Base-by-base conservation (phyloP, 2,113 vertebrate genomes). In the Gnathonemus echidnorhynchus region DNA sequence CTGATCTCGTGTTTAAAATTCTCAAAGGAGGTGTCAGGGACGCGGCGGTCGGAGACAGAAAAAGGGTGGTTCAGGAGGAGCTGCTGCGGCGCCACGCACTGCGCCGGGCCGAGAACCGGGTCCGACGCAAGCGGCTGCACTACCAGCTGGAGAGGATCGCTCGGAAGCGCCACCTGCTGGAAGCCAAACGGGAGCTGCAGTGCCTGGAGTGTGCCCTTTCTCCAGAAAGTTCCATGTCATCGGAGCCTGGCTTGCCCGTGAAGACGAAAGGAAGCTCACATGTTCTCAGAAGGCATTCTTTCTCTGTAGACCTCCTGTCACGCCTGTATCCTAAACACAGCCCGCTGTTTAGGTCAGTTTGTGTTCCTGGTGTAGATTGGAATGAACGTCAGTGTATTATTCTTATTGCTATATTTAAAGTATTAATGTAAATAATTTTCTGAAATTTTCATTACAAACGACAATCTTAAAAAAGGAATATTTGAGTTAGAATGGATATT, bases 91-190 rank as follows among this genome's bases (percentile, higher is more conserved):
- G 95, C 90, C 95, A 95, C 49, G 93, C 96, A 7, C 91, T 98
- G 52, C 93, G 94, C 90, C 96, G 96, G 21, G 94, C 96, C 0
- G 97, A 97, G 92, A 94, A 92, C 91, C 96, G 94, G 66, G 92
- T 97, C 56, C 91, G 93, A 6, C 91, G 92, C 24, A 99, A 97
- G 91, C 97, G 95, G 89, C 94, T 97, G 70, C 97, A 94, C 10
- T 97, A 96, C 91, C 97, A 97, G 88, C 92, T 98, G 90, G 96
- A 97, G 93, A 96, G 95, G 92, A 97, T 97, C n/a, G 93, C 96
- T 90, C 96, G 96, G 90, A 98, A 98, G 93, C 95, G 95, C 88
- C 97, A 96, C 89, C 93, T 98, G 2, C 87, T 98, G 92, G 97
- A 98, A 91, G 96, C 97, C 56, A 98, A 97, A 87, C 95, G 94